Conservation (phyloP, 2,113 vertebrate species). For the Chlamydotis undulata region DNA sequence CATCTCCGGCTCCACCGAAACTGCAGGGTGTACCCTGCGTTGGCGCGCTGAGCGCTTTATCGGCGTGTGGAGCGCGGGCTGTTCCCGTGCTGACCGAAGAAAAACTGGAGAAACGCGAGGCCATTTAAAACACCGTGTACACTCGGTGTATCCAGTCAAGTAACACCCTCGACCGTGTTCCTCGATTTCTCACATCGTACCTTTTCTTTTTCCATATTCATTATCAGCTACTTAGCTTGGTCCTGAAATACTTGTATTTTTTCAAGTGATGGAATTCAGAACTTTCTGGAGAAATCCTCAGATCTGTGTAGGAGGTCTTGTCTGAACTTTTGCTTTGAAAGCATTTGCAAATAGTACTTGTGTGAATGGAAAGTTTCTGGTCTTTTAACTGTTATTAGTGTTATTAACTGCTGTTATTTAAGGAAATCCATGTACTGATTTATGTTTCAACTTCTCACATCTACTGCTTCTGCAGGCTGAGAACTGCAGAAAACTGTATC, state of each 20-base stretch:
- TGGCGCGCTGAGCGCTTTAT: rapidly evolving
- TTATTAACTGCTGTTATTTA: no score
- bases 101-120: neutral
- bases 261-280: neutral
- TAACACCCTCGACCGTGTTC: rapidly evolving
- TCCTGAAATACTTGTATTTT: neutral
- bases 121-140: rapidly evolving
- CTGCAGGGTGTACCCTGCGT: rapidly evolving
- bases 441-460: neutral
- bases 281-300: neutral
- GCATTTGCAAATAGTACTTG: neutral
- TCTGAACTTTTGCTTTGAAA: neutral
- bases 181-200: rapidly evolving
- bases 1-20: rapidly evolving
- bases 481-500: neutral
- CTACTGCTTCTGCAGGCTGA: neutral
- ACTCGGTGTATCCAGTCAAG: rapidly evolving
- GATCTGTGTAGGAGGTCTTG: neutral
- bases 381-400: neutral
- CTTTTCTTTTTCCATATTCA: rapidly evolving
- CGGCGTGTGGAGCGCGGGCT: rapidly evolving
- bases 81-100: rapidly evolving
- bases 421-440: rapidly evolving
- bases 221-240: neutral
- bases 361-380: neutral